Conservation (phyloP, 2,888 invertebrate genomes). For the Heliconius cydno region DNA sequence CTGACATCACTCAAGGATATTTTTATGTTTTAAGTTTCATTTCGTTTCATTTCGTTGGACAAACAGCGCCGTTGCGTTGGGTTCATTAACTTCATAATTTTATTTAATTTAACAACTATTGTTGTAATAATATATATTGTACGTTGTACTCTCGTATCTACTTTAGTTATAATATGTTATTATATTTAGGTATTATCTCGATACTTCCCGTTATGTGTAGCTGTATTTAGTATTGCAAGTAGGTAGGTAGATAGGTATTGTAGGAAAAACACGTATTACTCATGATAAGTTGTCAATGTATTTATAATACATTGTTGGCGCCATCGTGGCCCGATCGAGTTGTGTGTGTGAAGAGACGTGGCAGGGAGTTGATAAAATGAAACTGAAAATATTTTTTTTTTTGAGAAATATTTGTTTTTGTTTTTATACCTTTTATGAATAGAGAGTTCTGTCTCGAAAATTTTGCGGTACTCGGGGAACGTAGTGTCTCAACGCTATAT, state of each 20-base stretch:
- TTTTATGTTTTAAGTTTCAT: no score
- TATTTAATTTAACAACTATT: neutral
- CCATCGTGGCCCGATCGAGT: neutral
- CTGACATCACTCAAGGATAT: no score
- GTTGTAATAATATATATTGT: neutral
- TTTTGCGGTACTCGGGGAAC: neutral
- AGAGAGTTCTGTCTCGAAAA: neutral
- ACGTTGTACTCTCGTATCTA: neutral
- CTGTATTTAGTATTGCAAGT: neutral
- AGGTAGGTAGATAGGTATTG: neutral
- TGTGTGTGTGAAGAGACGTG: neutral
- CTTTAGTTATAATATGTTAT: neutral
- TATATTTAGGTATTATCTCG: neutral
- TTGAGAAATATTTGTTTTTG: neutral
- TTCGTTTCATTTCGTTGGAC: no score
- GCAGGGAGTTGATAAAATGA: neutral
- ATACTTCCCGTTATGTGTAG: conserved; percentile 17
- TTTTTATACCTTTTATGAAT: no score
- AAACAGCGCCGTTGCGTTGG: no score
- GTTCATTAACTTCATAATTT: no score
- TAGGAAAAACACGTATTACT: neutral
- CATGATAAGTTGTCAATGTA: neutral
- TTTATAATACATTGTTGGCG: neutral
- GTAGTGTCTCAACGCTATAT: no score
- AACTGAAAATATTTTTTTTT: no score